These are phyloP conservation scores for Hypothenemus hampei DNA, from an alignment of 1,140 invertebrate genomes.

Conservation along the genomic window DNA sequence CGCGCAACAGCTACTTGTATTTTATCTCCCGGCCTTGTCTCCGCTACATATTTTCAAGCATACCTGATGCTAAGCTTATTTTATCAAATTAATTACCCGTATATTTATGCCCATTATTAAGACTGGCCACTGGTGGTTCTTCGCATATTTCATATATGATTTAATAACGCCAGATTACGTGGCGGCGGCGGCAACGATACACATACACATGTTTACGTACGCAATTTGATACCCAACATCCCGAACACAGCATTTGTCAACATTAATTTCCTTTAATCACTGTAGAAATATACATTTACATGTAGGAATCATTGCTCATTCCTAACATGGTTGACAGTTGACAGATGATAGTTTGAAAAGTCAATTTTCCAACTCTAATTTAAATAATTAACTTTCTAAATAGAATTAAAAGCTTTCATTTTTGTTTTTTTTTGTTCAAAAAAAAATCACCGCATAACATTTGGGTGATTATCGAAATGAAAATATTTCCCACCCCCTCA, in stretches of 20 bases:
- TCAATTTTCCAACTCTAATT: too few relatives aligned
- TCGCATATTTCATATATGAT: slow-evolving; percentile 15
- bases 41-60: slow-evolving; percentile 1
- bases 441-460: too few relatives aligned
- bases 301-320: too few relatives aligned
- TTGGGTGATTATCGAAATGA: too few relatives aligned
- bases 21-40: slow-evolving; percentile 23
- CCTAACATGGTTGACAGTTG: too few relatives aligned
- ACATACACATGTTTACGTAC: background rate
- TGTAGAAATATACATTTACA: too few relatives aligned
- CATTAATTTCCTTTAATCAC: background rate
- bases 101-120: slow-evolving; percentile 29
- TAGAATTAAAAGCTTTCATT: too few relatives aligned
- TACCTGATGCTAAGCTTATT: slow-evolving; percentile 16
- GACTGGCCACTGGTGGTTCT: slow-evolving; percentile 6
- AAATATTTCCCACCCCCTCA: too few relatives aligned
- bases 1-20: slow-evolving; percentile 25
- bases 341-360: too few relatives aligned
- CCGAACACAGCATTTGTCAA: background rate
- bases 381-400: too few relatives aligned
- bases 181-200: background rate
- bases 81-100: slow-evolving; percentile 27
- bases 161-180: slow-evolving; percentile 3
- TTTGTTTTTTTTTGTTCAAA: too few relatives aligned
- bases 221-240: background rate